phyloP scores from a whole-genome alignment of 2,888 invertebrate genomes.

The Boloria selene region DNA sequence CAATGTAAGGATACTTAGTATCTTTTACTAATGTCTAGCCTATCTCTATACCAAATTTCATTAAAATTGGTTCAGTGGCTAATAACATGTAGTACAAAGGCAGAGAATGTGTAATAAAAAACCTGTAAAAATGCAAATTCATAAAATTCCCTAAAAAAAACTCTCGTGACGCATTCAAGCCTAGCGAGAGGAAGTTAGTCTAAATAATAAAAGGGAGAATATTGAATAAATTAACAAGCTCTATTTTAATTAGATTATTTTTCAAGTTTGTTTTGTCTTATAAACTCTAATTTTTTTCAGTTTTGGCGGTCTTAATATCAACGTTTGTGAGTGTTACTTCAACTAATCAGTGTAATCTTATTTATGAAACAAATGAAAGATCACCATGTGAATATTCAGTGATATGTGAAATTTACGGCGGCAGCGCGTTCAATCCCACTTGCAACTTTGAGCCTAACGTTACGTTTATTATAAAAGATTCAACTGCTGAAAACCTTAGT shows the following conservation, averaged over 20 bases:
- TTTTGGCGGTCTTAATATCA: conserved; percentile 42
- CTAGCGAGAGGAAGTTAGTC: too few relatives aligned
- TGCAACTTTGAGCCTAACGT: conserved; percentile 55
- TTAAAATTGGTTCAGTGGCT: too few relatives aligned
- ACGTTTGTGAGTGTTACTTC: conserved; percentile 35
- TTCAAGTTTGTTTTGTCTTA: not conserved
- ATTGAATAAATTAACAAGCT: not conserved
- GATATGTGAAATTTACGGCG: conserved; percentile 51
- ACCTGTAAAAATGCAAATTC: too few relatives aligned
- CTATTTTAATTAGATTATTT: not conserved
- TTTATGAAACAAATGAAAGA: conserved; percentile 34
- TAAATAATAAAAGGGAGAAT: too few relatives aligned
- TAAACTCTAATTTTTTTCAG: conserved; percentile 32
- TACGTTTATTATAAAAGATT: conserved; percentile 53
- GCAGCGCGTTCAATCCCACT: conserved; percentile 46
- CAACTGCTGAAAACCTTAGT: conserved; percentile 46
- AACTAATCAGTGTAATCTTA: conserved; percentile 45
- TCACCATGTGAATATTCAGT: conserved; percentile 56
- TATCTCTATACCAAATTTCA: too few relatives aligned
- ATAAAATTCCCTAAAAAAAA: too few relatives aligned
- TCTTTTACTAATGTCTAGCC: too few relatives aligned
- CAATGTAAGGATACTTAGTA: too few relatives aligned
- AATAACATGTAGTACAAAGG: too few relatives aligned
- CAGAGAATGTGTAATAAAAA: too few relatives aligned
- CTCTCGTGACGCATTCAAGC: too few relatives aligned